Conservation (phyloP, 2,888 invertebrate genomes). For the Sicus ferrugineus region DNA sequence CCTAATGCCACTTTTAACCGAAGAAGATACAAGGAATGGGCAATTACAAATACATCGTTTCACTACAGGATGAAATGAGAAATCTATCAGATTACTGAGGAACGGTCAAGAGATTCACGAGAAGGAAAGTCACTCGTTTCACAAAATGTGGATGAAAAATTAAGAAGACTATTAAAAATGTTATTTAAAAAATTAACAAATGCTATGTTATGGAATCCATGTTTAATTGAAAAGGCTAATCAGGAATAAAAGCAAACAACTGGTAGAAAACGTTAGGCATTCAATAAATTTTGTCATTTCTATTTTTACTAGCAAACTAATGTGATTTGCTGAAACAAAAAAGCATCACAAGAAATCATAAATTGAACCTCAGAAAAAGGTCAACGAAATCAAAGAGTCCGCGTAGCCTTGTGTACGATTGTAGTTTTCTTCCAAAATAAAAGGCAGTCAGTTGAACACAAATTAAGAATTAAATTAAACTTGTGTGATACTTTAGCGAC, state of each 20-base stretch:
- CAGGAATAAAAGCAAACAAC: no score
- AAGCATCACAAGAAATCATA: background rate
- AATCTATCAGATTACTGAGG: slow-evolving; percentile 40
- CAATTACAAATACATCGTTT: slow-evolving; percentile 41
- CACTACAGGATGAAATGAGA: slow-evolving; percentile 58
- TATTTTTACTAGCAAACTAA: background rate
- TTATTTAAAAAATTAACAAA: background rate
- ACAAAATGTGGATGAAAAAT: background rate
- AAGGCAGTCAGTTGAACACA: no score
- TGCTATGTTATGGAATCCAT: background rate
- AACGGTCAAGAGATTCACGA: background rate
- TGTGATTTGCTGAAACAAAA: background rate
- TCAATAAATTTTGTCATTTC: slow-evolving; percentile 24
- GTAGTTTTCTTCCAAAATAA: no score
- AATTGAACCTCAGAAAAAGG: background rate
- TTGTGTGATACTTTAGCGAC: no score
- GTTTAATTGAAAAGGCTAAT: no score
- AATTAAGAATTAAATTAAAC: no score
- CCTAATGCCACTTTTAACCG: no score
- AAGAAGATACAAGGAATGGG: background rate
- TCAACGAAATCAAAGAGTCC: background rate
- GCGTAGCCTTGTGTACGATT: no score
- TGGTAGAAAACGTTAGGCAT: no score
- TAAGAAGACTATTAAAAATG: background rate
- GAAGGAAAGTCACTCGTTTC: background rate